Evolutionary conservation across 2,113 vertebrate genomes (phyloP).

Genomic region (Atractosteus spatula): DNA sequence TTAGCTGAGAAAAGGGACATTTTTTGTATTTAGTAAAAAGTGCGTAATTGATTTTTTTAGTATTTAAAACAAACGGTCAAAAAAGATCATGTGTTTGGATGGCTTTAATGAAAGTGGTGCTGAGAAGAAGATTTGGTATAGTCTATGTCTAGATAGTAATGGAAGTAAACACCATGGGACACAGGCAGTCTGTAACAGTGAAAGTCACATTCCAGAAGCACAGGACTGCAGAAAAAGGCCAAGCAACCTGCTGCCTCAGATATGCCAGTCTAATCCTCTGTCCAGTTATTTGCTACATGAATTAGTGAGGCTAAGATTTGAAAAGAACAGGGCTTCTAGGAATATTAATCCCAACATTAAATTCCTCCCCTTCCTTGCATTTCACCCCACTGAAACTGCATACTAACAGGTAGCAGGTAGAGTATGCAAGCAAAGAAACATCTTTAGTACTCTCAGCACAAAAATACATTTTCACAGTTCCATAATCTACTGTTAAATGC

Average conservation of each 20-base stretch:
- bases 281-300: background rate
- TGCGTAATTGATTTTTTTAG: too few species aligned
- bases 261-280: background rate
- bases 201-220: background rate
- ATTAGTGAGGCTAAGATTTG: background rate
- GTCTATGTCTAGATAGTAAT: background rate
- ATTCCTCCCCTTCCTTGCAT: conserved; percentile 27
- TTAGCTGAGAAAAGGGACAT: too few species aligned
- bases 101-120: background rate
- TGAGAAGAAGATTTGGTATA: background rate
- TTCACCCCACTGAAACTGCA: conserved; percentile 34
- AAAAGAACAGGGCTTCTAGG: background rate
- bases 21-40: too few species aligned
- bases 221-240: background rate
- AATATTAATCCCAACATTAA: conserved; percentile 13
- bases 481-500: too few species aligned
- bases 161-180: background rate
- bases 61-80: background rate
- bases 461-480: too few species aligned
- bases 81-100: too few species aligned
- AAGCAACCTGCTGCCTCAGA: background rate
- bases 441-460: too few species aligned
- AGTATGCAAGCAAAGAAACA: too few species aligned
- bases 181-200: background rate
- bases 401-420: conserved; percentile 4